Evolutionary conservation across 2,888 invertebrate genomes (phyloP), one percentile per base, ranked within the genome.

Genomic region (Theretra japonica): DNA sequence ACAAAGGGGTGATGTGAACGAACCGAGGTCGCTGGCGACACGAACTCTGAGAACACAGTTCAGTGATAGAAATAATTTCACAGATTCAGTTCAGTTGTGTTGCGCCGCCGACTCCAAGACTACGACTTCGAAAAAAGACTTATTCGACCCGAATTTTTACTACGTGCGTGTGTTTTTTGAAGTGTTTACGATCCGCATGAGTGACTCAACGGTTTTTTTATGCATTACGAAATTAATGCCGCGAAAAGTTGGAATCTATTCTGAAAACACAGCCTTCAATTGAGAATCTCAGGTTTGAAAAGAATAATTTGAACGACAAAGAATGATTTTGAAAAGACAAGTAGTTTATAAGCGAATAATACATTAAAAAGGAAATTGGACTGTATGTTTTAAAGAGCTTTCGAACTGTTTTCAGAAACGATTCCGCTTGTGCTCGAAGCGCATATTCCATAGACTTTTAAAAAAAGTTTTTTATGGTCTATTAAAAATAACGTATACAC

Each of bases 131-230:
- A 65, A 53, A 41, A 62, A 62, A 65, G 65, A 65, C 65, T 65
- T 65, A 65, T 65, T 41, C 65, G 65, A 65, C 48, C 65, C 65
- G 65, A 65, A 65, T 65, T 65, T 65, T 48, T 23, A 21, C 21
- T 33, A 21, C 62, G 62, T 62, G 62, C 48, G 65, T 65, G 65
- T 48, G 58, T 58, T 65, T 62, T 65, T 65, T 65, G 65, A 65
- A 23, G 48, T 65, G 65, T 65, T 65, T 65, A 65, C 65, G 65
- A 65, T 65, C 41, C 48, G 48, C 23, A 65, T 65, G 65, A 65
- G 65, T 48, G 65, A 41, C 65, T 41, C 58, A 25, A 25, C 4
- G 21, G 19, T 65, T 65, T 65, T 62, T 65, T 65, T 65, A 48
- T 41, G 62, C 19, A 21, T 33, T 41, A 21, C 33, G 15, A 41